A percentile compares a stretch with the other conserved stretches of the same genome.
These are phyloP conservation scores for Temnothorax longispinosus DNA, from an alignment of 1,140 invertebrate genomes.

Conservation along the genomic window DNA sequence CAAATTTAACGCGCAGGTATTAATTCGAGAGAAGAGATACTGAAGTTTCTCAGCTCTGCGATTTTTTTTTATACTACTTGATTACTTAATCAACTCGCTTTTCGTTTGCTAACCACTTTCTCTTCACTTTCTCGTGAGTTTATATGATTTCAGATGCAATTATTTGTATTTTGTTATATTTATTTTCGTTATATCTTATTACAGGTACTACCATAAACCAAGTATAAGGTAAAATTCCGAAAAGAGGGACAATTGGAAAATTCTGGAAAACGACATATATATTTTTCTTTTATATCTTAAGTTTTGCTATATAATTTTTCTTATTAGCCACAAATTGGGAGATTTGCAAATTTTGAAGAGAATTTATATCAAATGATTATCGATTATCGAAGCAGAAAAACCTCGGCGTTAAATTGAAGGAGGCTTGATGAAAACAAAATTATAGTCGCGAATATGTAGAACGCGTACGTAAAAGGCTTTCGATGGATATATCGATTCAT, in stretches of 20 bases:
- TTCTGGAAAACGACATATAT: neutral
- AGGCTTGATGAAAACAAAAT: slow-evolving; percentile 61
- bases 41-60: slow-evolving; percentile 19
- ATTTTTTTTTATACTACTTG: slow-evolving; percentile 26
- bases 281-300: slow-evolving; percentile 30
- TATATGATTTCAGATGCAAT: slow-evolving; percentile 62
- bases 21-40: neutral
- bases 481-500: slow-evolving; percentile 76
- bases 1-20: slow-evolving; percentile 83
- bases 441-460: slow-evolving; percentile 77
- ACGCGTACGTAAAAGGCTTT: slow-evolving; percentile 73
- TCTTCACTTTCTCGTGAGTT: slow-evolving; percentile 3
- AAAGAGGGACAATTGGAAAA: slow-evolving; percentile 9
- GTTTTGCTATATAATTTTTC: slow-evolving; percentile 2
- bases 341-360: neutral
- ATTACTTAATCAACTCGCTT: slow-evolving; percentile 19
- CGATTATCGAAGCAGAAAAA: neutral
- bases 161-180: slow-evolving; percentile 51
- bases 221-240: slow-evolving; percentile 21
- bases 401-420: slow-evolving; percentile 77
- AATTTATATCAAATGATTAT: slow-evolving; percentile 8
- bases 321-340: neutral
- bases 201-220: slow-evolving; percentile 37
- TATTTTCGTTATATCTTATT: slow-evolving; percentile 53
- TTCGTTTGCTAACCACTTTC: slow-evolving; percentile 43